A percentile compares a stretch with the other conserved stretches of the same genome.
Conservation (phyloP, 2,797 vertebrate species). For the Meda fulgida region DNA sequence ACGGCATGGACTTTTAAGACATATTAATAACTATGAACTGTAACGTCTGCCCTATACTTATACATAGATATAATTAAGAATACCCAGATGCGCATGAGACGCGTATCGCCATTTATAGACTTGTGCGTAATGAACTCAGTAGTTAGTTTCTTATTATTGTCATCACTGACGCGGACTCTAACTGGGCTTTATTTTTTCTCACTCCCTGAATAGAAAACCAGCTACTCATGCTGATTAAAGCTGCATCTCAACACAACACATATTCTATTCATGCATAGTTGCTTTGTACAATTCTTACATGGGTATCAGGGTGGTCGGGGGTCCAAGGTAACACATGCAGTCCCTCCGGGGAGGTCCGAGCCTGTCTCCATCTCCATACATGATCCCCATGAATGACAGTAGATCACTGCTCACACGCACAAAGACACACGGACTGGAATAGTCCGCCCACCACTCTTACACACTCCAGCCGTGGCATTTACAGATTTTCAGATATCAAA, state of each 20-base stretch:
- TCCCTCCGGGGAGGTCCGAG: slow-evolving; percentile 78
- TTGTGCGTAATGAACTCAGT: not conserved
- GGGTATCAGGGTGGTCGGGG: slow-evolving; percentile 78
- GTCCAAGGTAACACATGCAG: slow-evolving; percentile 83
- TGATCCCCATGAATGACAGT: slow-evolving; percentile 65
- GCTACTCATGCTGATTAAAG: not conserved
- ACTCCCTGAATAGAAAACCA: not conserved
- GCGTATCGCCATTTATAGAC: not conserved
- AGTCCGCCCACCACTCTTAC: slow-evolving; percentile 60
- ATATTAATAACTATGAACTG: not conserved
- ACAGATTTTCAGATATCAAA: slow-evolving; percentile 55
- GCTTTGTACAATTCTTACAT: slow-evolving; percentile 73
- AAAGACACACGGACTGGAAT: slow-evolving; percentile 52
- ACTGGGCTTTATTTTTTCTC: not conserved
- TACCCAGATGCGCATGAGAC: not conserved
- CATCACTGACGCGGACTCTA: not conserved
- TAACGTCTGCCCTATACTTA: not conserved
- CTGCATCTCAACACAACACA: not conserved
- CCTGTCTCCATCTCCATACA: slow-evolving; percentile 80
- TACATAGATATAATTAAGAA: not conserved
- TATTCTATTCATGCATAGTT: not conserved
- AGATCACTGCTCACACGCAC: slow-evolving; percentile 57
- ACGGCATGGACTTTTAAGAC: not conserved
- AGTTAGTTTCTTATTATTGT: not conserved
- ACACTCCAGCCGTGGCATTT: slow-evolving; percentile 66